Conservation (phyloP, 2,888 invertebrate genomes). For the Unio pictorum region DNA sequence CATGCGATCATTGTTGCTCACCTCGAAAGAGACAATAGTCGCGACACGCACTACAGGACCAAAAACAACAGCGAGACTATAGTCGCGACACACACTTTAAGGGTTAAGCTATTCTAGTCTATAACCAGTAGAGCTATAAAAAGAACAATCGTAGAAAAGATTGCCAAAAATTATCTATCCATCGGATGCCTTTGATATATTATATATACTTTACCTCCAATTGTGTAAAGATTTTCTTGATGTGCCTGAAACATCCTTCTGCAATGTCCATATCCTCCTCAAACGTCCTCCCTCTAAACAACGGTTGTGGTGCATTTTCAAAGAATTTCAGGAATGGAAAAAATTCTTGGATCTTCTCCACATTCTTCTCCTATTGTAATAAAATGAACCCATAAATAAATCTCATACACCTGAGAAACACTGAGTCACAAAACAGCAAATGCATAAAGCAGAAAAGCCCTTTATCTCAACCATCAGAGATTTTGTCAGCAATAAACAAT, state of each 20-base stretch:
- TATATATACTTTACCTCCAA: constrained; percentile 77
- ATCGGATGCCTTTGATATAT: not conserved
- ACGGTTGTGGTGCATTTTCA: constrained; percentile 90
- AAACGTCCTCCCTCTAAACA: constrained; percentile 85
- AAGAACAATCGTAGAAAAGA: not conserved
- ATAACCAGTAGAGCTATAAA: not conserved
- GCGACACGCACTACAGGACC: no score
- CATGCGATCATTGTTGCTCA: no score
- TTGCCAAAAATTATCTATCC: not conserved
- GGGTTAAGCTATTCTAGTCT: not conserved
- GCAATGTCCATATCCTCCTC: constrained; percentile 91
- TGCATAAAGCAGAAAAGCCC: no score
- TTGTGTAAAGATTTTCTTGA: constrained; percentile 95
- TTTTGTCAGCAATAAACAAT: no score
- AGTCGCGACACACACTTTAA: no score
- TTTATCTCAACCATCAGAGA: no score
- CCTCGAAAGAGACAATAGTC: no score
- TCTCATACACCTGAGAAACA: no score
- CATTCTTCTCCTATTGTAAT: constrained; percentile 49
- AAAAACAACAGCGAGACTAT: no score
- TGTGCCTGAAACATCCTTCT: constrained; percentile 92
- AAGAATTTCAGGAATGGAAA: constrained; percentile 98
- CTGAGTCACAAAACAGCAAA: no score
- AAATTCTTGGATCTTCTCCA: constrained; percentile 74
- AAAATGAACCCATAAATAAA: not conserved